Base-by-base conservation (phyloP, 2,888 invertebrate species). In the Cerceris ruficornis region DNA sequence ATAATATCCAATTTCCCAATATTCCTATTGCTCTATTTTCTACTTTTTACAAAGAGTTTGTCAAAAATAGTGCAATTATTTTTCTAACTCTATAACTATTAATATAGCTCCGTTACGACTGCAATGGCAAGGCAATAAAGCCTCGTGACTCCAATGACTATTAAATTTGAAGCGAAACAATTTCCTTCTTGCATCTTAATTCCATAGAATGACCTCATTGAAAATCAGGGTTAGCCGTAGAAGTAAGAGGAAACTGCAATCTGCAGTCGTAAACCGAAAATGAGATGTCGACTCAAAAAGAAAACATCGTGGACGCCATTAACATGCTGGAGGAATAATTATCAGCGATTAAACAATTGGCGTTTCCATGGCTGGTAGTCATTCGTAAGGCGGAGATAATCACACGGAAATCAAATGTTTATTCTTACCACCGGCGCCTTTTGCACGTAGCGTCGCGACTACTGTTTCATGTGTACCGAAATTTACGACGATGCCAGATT, bases 401-500 rank as follows among this genome's bases (percentile, higher is more conserved):
- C 64, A 60, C 57, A 52, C 59, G 75, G 59, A 75, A 84, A 77
- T 68, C 70, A 85, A 82, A 82, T 75, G 75, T 85, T 85, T 78
- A 73, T 41, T 58, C 58, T 54, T 5, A 28, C 42, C 9, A 64
- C 60, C 59, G 61, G 17, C 46, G 52, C 15, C 14, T 66, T 75
- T 70, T 6, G 28, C 28, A 28, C 28, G 28, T 28, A 28, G 39
- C 60, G 28, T 39, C 4, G 8, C 13, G 6, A 17, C 62, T 52
- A 41, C 15, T 28, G 55, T 79, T 70, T 74, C 57, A 67, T 68
- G 67, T 59, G 7, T 6, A 43, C 70, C 66, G 65, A 75, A 79
- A 80, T 84, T 82, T 75, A 84, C n/a, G 46, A 57, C 58, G 42
- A 39, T 57, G 2, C 2, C n/a, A 39, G 41, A 17, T 62, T 70